phyloP scores from a whole-genome alignment of 2,113 vertebrate species.

The Seriola quinqueradiata region DNA sequence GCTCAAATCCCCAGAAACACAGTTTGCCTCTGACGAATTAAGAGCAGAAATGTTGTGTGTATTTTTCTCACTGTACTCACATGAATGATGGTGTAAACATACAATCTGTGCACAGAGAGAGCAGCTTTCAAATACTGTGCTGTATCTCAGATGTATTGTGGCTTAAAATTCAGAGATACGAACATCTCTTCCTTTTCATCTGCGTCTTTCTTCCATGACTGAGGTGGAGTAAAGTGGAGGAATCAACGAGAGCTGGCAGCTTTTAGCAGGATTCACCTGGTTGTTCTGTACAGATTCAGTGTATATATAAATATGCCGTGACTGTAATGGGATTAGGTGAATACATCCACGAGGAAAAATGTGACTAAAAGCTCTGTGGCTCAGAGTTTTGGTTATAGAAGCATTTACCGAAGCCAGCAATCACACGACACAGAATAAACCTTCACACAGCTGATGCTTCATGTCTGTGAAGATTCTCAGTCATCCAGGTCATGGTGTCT shows the following conservation, averaged over 20 bases:
- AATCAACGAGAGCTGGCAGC: not conserved
- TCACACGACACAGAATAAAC: not conserved
- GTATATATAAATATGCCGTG: too few relatives aligned
- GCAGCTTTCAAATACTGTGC: not conserved
- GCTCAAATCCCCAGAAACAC: not conserved
- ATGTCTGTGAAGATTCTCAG: too few relatives aligned
- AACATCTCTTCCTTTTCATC: not conserved
- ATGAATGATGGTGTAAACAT: not conserved
- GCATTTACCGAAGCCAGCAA: not conserved
- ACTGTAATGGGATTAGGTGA: too few relatives aligned
- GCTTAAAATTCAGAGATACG: not conserved
- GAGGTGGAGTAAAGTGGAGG: not conserved
- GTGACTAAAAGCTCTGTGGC: too few relatives aligned
- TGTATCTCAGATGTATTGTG: not conserved
- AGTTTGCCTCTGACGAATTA: not conserved
- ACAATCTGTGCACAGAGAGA: not conserved
- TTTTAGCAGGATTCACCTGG: not conserved
- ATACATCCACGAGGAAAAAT: too few relatives aligned
- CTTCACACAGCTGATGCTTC: not conserved
- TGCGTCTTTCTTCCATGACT: not conserved
- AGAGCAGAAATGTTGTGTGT: not conserved
- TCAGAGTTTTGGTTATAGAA: not conserved
- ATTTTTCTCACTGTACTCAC: not conserved
- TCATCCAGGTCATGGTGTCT: too few relatives aligned
- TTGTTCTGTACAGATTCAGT: too few relatives aligned